These are phyloP conservation scores for Cotesia chilonis DNA, from an alignment of 1,140 invertebrate species.

Conservation along the genomic window DNA sequence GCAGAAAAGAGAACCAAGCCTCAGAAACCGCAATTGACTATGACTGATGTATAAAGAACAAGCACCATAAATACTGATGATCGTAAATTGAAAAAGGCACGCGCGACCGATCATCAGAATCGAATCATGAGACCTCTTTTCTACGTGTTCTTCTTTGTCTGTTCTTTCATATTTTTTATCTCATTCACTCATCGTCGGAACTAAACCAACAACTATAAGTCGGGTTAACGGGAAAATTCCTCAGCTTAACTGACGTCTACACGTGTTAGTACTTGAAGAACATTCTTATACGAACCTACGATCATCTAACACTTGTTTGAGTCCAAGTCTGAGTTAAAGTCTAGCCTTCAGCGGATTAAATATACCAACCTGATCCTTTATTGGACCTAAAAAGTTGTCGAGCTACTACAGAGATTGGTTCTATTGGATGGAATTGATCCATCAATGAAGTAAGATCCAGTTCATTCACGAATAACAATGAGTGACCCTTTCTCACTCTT, in stretches of 20 bases:
- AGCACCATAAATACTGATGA: background rate
- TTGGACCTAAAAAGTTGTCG: background rate
- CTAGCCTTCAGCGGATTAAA: background rate
- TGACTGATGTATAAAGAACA: background rate
- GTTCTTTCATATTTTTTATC: background rate
- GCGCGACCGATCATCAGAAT: constrained; percentile 23
- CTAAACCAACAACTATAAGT: constrained; percentile 25
- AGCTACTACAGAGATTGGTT: background rate
- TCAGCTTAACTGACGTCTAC: constrained; percentile 17
- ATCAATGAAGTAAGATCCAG: constrained; percentile 5
- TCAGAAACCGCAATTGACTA: constrained; percentile 11
- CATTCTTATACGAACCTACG: constrained; percentile 18
- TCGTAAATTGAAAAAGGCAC: constrained; percentile 19
- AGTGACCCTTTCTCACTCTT: too few relatives aligned
- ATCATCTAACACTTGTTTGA: constrained; percentile 14
- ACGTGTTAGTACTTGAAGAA: constrained; percentile 16
- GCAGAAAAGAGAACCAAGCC: background rate
- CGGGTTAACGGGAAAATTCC: constrained; percentile 18
- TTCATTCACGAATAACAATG: constrained; percentile 3
- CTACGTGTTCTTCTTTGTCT: constrained; percentile 13
- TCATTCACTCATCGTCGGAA: constrained; percentile 2
- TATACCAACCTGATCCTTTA: constrained; percentile 8
- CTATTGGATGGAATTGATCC: background rate
- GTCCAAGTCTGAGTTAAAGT: too few relatives aligned
- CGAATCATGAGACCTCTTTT: constrained; percentile 12